Evolutionary conservation across 2,113 vertebrate genomes (phyloP).

Genomic region (Struthidea cinerea): DNA sequence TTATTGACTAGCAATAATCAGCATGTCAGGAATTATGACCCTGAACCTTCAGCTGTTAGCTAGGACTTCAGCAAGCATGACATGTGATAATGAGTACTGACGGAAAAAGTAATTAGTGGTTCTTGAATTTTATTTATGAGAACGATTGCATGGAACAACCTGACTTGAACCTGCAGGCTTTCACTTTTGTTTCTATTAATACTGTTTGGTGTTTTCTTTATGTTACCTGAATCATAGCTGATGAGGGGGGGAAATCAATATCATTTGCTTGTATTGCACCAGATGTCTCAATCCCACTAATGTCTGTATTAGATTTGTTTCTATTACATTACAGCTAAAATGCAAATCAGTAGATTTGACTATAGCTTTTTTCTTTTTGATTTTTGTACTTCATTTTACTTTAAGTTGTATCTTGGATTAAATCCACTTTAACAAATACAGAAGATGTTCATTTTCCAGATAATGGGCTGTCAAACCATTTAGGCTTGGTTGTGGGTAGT

Average conservation of each 20-base stretch:
- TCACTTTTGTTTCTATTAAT: not conserved
- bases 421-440: not conserved
- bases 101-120: conserved; percentile 28
- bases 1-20: not conserved
- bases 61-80: not conserved
- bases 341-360: not conserved
- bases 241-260: not conserved
- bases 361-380: not conserved
- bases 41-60: not conserved
- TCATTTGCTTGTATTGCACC: not conserved
- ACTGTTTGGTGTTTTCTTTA: not conserved
- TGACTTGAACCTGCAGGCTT: conserved; percentile 24
- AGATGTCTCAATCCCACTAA: not conserved
- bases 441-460: not conserved
- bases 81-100: conserved; percentile 25
- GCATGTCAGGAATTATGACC: not conserved
- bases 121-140: conserved; percentile 33
- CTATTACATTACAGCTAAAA: not conserved
- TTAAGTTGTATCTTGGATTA: not conserved
- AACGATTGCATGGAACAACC: not conserved
- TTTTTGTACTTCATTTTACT: conserved; percentile 25
- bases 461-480: not conserved
- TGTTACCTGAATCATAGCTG: not conserved
- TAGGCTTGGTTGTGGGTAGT: not conserved
- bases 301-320: not conserved